phyloP scores from a whole-genome alignment of 2,797 vertebrate species.

The Tenualosa ilisha region DNA sequence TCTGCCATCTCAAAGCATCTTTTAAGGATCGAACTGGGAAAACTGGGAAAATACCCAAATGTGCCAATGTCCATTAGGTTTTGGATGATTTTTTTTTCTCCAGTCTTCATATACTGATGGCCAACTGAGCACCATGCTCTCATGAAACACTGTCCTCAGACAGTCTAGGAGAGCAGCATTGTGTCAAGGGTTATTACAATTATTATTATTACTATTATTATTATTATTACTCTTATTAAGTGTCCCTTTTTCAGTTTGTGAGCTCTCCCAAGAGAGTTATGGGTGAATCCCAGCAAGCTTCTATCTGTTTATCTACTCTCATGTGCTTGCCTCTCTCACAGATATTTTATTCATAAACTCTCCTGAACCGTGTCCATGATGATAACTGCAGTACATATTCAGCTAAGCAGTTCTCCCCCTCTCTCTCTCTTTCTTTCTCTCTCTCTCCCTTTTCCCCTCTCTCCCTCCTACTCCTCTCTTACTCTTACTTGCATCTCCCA shows the following conservation, averaged over 20 bases:
- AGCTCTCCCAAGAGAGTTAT: not conserved
- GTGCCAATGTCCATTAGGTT: too few relatives aligned
- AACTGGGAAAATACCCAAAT: too few relatives aligned
- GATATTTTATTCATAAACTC: conserved; percentile 7
- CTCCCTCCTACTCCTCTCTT: conserved; percentile 11
- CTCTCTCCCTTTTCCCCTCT: not conserved
- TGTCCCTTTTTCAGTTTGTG: not conserved
- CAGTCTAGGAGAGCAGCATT: too few relatives aligned
- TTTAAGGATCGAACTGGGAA: too few relatives aligned
- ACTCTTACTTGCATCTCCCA: not conserved
- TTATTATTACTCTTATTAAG: not conserved
- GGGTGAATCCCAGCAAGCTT: not conserved
- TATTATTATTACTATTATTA: not conserved
- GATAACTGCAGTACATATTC: not conserved
- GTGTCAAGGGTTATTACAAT: too few relatives aligned
- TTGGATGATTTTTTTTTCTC: too few relatives aligned
- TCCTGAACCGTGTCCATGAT: not conserved
- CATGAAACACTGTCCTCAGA: too few relatives aligned
- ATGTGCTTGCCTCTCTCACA: not conserved
- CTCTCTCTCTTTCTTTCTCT: not conserved
- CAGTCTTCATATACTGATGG: too few relatives aligned
- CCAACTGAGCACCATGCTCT: too few relatives aligned
- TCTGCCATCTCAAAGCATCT: too few relatives aligned
- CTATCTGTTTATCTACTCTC: conserved; percentile 19
- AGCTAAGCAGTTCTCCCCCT: not conserved